These are phyloP conservation scores for Asteroscopus sphinx DNA, from an alignment of 2,888 invertebrate genomes.

Conservation along the genomic window DNA sequence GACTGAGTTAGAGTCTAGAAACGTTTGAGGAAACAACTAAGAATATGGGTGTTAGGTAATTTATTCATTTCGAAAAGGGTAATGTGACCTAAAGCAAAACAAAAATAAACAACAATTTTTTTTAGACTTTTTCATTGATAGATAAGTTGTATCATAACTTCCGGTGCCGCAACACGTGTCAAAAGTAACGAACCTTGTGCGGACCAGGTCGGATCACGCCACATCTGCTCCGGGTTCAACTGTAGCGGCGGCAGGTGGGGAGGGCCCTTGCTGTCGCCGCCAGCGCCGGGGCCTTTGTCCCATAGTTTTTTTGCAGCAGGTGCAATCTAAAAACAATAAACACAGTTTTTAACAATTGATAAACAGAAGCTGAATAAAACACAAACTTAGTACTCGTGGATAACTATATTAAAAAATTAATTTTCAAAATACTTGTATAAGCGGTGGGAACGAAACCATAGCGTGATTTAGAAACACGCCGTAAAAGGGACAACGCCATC, in stretches of 20 bases:
- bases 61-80: no score
- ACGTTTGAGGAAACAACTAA: no score
- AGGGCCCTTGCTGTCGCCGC: constrained; percentile 94
- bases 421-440: no score
- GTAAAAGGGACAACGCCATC: no score
- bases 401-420: no score
- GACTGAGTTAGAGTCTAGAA: no score
- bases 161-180: constrained; percentile 13
- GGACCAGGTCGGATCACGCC: constrained; percentile 98
- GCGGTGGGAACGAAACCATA: no score
- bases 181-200: constrained; percentile 91
- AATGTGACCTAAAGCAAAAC: no score
- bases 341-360: constrained; percentile 24
- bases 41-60: no score
- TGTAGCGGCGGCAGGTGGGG: constrained; percentile 93
- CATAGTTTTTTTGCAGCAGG: constrained; percentile 98
- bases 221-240: constrained; percentile 94
- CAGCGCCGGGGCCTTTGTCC: constrained; percentile 93
- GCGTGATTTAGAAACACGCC: no score
- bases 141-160: not conserved
- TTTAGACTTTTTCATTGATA: constrained; percentile 1
- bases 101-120: not conserved
- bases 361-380: no score
- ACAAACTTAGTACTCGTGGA: no score
- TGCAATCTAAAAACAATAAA: constrained; percentile 92